Evolutionary conservation across 2,113 vertebrate species (phyloP), one percentile per base, ranked within the genome.

Genomic region (Ploceus nigricollis): DNA sequence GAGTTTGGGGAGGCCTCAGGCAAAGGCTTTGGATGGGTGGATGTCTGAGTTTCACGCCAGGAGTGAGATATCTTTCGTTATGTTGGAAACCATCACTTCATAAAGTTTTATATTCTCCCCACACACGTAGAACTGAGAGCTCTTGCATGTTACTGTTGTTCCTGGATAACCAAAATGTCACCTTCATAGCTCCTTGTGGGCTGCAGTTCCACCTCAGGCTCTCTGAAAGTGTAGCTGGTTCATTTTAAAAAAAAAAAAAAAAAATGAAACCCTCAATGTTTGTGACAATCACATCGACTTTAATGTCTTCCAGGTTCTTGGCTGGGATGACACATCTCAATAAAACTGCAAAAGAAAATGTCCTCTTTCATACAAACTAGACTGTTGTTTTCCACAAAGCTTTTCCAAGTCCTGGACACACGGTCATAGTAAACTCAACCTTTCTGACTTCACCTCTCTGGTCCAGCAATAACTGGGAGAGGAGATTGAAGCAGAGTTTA

Each of bases 301-400:
- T 92, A 94, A 96, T 80, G 76, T 92, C 87, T 97, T 94, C 82
- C 92, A 96, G 93, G 87, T 87, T 96, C 93, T 96, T 95, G 91
- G 91, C 87, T 81, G 50, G 56, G 53, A 71, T 54, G 76, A 79
- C 23, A 8, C 64, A 87, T 71, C 85, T 61, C 86, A 89, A 63
- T 81, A 89, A 84, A 24, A 2, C 33, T 48, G 90, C 64, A 87
- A 73, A 93, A 90, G 75, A 96, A 96, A 97, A 90, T 87, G 81
- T 64, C 76, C 47, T 93, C 89, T 95, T 95, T 96, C 90, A 96
- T 90, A 76, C 72, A 97, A 92, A 89, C 64, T 69, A 71, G 87
- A 95, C 77, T 89, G 94, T 57, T 93, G 72, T 93, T 94, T 94
- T 92, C 92, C 94, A 96, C 82, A 73, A 58, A 73, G 44, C 48